These are phyloP conservation scores for Tenualosa ilisha DNA, from an alignment of 2,797 vertebrate species.

Conservation along the genomic window DNA sequence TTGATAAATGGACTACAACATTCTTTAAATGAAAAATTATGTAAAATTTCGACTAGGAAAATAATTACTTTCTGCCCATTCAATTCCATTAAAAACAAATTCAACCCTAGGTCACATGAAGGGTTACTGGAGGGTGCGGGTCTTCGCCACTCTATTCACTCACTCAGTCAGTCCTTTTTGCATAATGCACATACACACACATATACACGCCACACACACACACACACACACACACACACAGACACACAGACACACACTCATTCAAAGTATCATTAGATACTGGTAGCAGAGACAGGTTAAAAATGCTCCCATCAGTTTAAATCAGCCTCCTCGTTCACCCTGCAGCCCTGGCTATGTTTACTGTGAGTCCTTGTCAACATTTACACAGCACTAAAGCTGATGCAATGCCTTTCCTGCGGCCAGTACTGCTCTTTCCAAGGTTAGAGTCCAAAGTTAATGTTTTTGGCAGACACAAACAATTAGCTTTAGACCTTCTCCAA, in stretches of 20 bases:
- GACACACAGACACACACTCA: neutral
- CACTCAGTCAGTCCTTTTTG: no score
- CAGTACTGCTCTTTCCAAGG: constrained; percentile 38
- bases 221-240: neutral
- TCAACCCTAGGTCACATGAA: no score
- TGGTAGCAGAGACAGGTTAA: neutral
- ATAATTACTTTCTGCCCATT: no score
- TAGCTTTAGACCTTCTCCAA: constrained; percentile 31
- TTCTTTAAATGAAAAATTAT: no score
- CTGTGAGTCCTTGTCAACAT: constrained; percentile 52
- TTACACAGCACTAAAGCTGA: constrained; percentile 46
- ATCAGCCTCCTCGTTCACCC: neutral
- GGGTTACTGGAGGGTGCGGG: no score
- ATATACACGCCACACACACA: no score
- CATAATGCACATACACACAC: neutral
- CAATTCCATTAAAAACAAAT: no score
- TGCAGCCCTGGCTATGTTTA: constrained; percentile 37
- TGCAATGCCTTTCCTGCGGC: constrained; percentile 37
- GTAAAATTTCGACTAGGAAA: no score
- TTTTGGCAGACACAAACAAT: constrained; percentile 41
- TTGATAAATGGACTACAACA: no score
- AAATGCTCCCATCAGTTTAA: constrained; percentile 13
- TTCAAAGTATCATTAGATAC: neutral
- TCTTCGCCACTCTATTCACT: no score
- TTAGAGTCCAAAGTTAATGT: constrained; percentile 43